Evolutionary conservation across 2,797 vertebrate genomes (phyloP).

Genomic region (Myotis myotis): DNA sequence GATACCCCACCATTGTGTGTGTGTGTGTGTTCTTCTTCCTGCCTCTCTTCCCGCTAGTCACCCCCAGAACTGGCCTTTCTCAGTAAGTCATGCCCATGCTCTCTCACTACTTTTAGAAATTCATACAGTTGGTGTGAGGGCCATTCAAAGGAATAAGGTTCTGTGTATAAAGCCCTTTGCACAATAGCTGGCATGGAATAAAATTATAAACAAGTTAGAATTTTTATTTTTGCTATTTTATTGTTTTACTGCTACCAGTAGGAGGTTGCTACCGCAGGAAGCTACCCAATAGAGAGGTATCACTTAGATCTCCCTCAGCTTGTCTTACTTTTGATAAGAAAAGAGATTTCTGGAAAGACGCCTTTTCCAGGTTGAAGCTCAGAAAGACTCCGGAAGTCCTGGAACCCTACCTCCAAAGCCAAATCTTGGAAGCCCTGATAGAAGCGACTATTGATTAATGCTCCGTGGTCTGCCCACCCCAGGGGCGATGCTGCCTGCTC

Average conservation of each 20-base stretch:
- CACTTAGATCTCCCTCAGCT: not conserved
- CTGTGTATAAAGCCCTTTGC: not conserved
- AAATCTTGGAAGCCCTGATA: conserved; percentile 28
- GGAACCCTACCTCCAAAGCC: not conserved
- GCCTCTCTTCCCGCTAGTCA: not conserved
- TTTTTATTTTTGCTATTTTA: not conserved
- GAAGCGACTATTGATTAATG: conserved; percentile 22
- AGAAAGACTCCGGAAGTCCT: not conserved
- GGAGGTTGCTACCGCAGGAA: not conserved
- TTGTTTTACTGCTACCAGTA: not conserved
- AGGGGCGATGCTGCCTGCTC: not conserved
- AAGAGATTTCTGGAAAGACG: conserved; percentile 8
- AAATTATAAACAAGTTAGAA: not conserved
- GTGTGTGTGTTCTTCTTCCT: not conserved
- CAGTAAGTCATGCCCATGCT: not conserved
- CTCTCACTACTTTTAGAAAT: not conserved
- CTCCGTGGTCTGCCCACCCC: not conserved
- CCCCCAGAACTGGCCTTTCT: not conserved
- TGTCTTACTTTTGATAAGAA: conserved; percentile 26
- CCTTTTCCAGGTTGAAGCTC: not conserved
- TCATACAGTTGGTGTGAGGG: not conserved
- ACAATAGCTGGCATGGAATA: not conserved
- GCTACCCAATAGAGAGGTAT: not conserved
- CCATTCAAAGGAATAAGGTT: not conserved
- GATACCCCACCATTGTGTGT: not conserved